Evolutionary conservation across 2,888 invertebrate genomes (phyloP).

Genomic region (Epirrhoe tristata): DNA sequence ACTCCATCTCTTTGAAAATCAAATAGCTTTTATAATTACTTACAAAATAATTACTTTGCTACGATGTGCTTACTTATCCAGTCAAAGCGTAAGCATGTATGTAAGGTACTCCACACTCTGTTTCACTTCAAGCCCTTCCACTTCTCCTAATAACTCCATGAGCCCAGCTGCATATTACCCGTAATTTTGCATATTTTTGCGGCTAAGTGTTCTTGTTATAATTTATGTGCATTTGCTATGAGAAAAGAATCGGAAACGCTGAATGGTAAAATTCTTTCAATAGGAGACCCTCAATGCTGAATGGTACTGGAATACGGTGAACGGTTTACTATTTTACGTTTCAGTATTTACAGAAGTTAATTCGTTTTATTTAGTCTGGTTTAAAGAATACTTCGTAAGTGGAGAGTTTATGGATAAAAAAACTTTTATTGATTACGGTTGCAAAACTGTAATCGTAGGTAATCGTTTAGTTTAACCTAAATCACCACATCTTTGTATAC

Average conservation of each 20-base stretch:
- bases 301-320: conserved; percentile 10
- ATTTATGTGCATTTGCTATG: conserved; percentile 73
- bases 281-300: conserved; percentile 22
- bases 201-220: conserved; percentile 62
- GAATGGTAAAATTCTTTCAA: conserved; percentile 45
- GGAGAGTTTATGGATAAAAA: too few relatives aligned
- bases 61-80: neutral
- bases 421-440: too few relatives aligned
- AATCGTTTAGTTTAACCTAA: too few relatives aligned
- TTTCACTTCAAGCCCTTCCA: conserved; percentile 54
- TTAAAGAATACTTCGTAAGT: neutral
- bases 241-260: conserved; percentile 60
- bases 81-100: neutral
- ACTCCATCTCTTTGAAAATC: neutral
- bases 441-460: too few relatives aligned
- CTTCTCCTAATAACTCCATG: conserved; percentile 67
- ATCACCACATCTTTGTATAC: too few relatives aligned
- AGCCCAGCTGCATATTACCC: conserved; percentile 60
- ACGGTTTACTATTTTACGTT: conserved; percentile 17
- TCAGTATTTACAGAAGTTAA: conserved; percentile 13
- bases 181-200: conserved; percentile 71
- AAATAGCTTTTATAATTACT: neutral
- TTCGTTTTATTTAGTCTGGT: conserved; percentile 5
- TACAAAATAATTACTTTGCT: neutral
- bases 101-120: conserved; percentile 10